Base-by-base conservation (phyloP, 2,888 invertebrate genomes). In the Macrophya alboannulata region DNA sequence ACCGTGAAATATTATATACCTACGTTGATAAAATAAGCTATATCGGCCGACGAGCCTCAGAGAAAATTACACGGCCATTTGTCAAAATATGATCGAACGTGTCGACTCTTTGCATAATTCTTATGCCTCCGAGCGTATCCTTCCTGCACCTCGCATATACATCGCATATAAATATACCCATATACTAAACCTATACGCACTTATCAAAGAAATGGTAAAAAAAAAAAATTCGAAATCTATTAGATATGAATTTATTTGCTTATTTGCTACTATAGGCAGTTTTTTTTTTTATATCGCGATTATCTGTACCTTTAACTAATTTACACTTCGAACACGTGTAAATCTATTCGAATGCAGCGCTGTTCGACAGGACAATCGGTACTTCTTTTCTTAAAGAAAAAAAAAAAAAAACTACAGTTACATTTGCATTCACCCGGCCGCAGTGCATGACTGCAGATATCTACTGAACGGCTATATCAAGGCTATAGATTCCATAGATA, bases 11-110 rank as follows among this genome's bases (percentile, higher is more conserved):
- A 77, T 77, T 55, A n/a, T n/a, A n/a, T n/a, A n/a, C n/a, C n/a
- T n/a, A 77, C 51, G 48, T 55, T 77, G 37, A 10, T 77, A 77
- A 55, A 77, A 77, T 37, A 55, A 77, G 55, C 55, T 51, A 77
- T 51, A 31, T 9, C 45, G 74, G 10, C 3, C 17, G n/a, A n/a
- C 71, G 71, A 17, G 43, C 17, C 51, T 31, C n/a, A 37, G 77
- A 77, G 77, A 51, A 77, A 77, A 77, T 77, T 77, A 77, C 77
- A 77, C 3, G 77, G 77, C 55, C 77, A 77, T 77, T 77, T 77
- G 77, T 51, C 77, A 77, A 77, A 51, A 55, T 31, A 55, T 77
- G 77, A 77, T 77, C 77, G 55, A 77, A 77, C 37, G 77, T 77
- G 77, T 77, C 77, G 77, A 77, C 21, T 77, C n/a, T 55, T 55